These are phyloP conservation scores for Nothoprocta perdicaria DNA, from an alignment of 2,113 vertebrate genomes.

Conservation along the genomic window DNA sequence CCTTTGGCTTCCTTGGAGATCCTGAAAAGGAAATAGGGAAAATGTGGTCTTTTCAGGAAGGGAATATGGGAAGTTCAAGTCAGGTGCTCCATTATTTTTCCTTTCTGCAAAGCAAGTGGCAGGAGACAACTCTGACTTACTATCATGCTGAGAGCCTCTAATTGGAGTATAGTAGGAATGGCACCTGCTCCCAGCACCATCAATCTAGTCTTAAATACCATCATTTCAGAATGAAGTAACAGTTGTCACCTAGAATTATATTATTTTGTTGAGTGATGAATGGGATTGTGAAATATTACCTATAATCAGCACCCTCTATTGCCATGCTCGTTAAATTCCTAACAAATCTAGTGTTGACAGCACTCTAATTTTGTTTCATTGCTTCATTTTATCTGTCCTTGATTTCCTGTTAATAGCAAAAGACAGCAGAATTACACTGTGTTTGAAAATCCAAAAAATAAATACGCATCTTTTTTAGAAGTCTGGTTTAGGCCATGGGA, in stretches of 20 bases:
- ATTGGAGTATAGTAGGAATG: neutral
- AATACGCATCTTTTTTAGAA: neutral
- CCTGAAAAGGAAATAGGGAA: neutral
- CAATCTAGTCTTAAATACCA: neutral
- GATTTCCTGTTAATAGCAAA: constrained; percentile 45
- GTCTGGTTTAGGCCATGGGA: constrained; percentile 24
- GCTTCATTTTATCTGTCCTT: constrained; percentile 48
- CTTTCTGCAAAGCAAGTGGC: neutral
- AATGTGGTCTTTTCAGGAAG: neutral
- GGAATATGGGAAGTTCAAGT: neutral
- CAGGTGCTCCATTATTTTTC: neutral
- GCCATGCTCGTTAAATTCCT: constrained; percentile 44
- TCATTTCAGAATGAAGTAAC: constrained; percentile 12
- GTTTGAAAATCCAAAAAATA: constrained; percentile 34
- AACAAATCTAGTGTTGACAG: constrained; percentile 49
- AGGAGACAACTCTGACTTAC: neutral
- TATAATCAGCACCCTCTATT: constrained; percentile 38
- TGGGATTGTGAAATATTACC: constrained; percentile 34
- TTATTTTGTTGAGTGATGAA: constrained; percentile 45
- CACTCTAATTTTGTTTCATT: constrained; percentile 66
- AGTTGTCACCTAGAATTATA: constrained; percentile 17
- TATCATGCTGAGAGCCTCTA: neutral
- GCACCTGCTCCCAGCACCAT: neutral
- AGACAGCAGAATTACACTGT: constrained; percentile 9
- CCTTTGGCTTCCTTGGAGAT: neutral